Evolutionary conservation across 2,888 invertebrate species (phyloP), one percentile per base, ranked within the genome.

Genomic region (Bembecia ichneumoniformis): DNA sequence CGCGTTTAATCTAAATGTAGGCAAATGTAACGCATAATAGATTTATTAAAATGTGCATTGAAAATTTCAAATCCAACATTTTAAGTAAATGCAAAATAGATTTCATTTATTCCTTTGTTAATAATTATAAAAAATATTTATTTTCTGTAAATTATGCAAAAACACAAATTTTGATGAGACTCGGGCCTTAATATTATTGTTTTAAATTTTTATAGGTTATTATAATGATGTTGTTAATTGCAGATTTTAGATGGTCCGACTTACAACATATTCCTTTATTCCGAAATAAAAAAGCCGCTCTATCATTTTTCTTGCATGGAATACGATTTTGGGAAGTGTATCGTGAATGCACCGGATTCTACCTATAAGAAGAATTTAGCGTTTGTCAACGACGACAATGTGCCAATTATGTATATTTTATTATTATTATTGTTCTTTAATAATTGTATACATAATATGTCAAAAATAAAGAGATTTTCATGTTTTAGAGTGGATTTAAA

Each of bases 191-290:
- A 5, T 35, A 47, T 47, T 13, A 36, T 47, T 47, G 13, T 17
- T 20, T 11, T 36, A n/a, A 35, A 43, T 11, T 5, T 14, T 43
- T 14, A 50, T 36, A 28, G 5, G 17, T 47, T 20, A 3, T 46
- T 35, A 16, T 47, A 20, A 44, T 14, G 2, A 5, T 16, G 14
- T 44, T 17, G 3, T 50, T 46, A 43, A 49, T 50, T 61, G 47
- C 50, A 93, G 92, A 89, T 93, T 51, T 82, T 88, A 35, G 90
- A 91, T 68, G 93, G 93, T 0, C 91, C 92, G 3, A 87, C 82
- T 3, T 93, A 91, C 63, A 75, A 66, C 35, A 81, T 93, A 50
- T 74, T 80, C 47, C 66, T 93, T 36, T 82, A 88, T 57, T 90
- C 91, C 14, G 81, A 84, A 44, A 90, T 91, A 43, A 83, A 88